Base-by-base conservation (phyloP, 2,888 invertebrate species). In the Scaptomyza caliginosa region DNA sequence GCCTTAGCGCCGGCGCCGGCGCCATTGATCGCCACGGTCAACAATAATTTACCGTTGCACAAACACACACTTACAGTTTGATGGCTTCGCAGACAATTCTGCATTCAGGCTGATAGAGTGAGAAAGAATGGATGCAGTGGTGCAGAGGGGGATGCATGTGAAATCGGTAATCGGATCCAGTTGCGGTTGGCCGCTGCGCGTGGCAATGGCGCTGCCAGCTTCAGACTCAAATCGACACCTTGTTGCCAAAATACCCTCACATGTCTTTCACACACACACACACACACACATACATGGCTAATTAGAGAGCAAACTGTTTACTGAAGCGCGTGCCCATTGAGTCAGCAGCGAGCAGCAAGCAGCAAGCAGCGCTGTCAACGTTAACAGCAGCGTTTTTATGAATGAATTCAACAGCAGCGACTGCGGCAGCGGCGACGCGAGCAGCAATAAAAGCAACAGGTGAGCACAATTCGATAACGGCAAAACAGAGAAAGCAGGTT, bases 281-380 rank as follows among this genome's bases (percentile, higher is more conserved):
- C 26, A 10, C 11, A 28, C 28, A 11, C 11, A 11, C 28, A 28
- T 42, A 24, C 11, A 16, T 16, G 43, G 23, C 36, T 60, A 52
- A 60, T 70, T 66, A 67, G 32, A 32, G 55, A 49, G 51, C 38
- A 57, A 60, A 71, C 60, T 50, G 71, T 67, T 67, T 46, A 49
- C 13, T 16, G 30, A 42, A 71, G 42, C 71, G 72, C 72, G 67
- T 71, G 71, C 62, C 67, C 42, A 71, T 71, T 67, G 60, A 71
- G 45, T 60, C 70, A 65, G 51, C 57, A 39, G 34, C 38, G 50
- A 30, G 38, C 45, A 26, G 32, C 23, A 16, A n/a, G 10, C 34
- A 42, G 48, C 10, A 0, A 13, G n/a, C 55, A 28, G 51, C 63
- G 59, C 3, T 16, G 49, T 36, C 17, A 17, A 7, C 32, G 51